phyloP scores from a whole-genome alignment of 1,140 invertebrate species.

The Pachyrhynchus sulphureomaculatus region DNA sequence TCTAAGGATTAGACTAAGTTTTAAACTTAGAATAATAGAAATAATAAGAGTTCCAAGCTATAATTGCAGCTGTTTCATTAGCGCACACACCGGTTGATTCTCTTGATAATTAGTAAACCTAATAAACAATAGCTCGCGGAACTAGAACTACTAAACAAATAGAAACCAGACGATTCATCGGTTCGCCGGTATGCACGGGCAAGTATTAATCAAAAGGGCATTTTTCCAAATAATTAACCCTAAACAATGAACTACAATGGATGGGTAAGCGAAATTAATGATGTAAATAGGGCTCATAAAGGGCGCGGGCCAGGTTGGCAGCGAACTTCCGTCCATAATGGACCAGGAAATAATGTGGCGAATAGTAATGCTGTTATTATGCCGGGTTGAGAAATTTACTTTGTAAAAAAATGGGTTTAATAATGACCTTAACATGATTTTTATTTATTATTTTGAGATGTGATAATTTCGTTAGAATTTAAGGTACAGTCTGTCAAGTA shows the following conservation, averaged over 20 bases:
- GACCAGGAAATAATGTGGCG: slow-evolving; percentile 26
- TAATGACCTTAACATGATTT: too few relatives aligned
- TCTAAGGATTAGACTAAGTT: too few relatives aligned
- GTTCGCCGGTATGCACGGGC: slow-evolving; percentile 4
- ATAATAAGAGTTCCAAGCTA: too few relatives aligned
- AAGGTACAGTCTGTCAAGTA: too few relatives aligned
- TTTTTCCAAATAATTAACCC: slow-evolving; percentile 33
- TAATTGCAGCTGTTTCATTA: too few relatives aligned
- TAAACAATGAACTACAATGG: slow-evolving; percentile 20
- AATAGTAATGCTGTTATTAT: slow-evolving; percentile 16
- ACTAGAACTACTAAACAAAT: slow-evolving; percentile 11
- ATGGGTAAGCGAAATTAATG: slow-evolving; percentile 28
- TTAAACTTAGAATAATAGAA: too few relatives aligned
- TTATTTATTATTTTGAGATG: too few relatives aligned
- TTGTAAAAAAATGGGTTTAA: too few relatives aligned
- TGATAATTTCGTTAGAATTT: too few relatives aligned
- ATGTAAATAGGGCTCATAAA: slow-evolving; percentile 23
- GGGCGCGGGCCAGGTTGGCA: slow-evolving; percentile 27
- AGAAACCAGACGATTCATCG: background rate
- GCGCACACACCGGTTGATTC: background rate
- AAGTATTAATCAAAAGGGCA: slow-evolving; percentile 26
- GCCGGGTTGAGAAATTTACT: background rate
- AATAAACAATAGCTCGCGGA: slow-evolving; percentile 3
- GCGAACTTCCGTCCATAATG: slow-evolving; percentile 24
- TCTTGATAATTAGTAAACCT: background rate